Base-by-base conservation (phyloP, 2,113 vertebrate genomes). In the Halichoeres trimaculatus region DNA sequence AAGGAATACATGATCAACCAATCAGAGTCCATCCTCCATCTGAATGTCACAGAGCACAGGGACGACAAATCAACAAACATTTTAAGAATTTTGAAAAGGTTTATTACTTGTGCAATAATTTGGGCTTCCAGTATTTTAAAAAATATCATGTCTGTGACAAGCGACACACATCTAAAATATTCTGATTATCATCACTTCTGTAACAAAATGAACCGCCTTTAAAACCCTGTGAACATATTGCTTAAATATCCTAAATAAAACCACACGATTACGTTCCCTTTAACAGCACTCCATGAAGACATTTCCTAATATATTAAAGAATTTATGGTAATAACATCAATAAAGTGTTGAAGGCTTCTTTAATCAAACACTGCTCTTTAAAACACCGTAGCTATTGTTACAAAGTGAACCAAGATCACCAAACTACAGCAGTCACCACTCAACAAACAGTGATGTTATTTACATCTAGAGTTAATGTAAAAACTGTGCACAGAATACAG, bases 41-140 rank as follows among this genome's bases (percentile, higher is more conserved):
- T 6, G 1, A 24, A 4, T 36, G 2, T 8, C 2, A 56, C 19
- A 56, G 65, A 70, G 8, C 36, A 58, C 38, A 55, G 16, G 12
- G 4, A 52, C n/a, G 73, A 79, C 24, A 40, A 79, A 73, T 47
- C 14, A 50, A 61, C 72, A 30, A 61, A 38, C 16, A 0, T 9
- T 50, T 56, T 65, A 77, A 62, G 71, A 78, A 77, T 72, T 83
- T 89, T 86, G 43, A 81, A 87, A 87, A 87, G 55, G 8, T 91
- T 90, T 89, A 89, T 90, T 91, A 66, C 57, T 78, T 86, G 74
- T 83, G 82, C 53, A 81, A 88, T 87, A 62, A 73, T 79, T 83
- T 73, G 67, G 43, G 61, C 52, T 85, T 84, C 71, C 83, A 85
- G 74, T 78, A 81, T 71, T 78, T 87, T 76, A 74, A 85, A 91